These are phyloP conservation scores for Mactromeris polynyma DNA, from an alignment of 2,888 invertebrate genomes.

Conservation along the genomic window DNA sequence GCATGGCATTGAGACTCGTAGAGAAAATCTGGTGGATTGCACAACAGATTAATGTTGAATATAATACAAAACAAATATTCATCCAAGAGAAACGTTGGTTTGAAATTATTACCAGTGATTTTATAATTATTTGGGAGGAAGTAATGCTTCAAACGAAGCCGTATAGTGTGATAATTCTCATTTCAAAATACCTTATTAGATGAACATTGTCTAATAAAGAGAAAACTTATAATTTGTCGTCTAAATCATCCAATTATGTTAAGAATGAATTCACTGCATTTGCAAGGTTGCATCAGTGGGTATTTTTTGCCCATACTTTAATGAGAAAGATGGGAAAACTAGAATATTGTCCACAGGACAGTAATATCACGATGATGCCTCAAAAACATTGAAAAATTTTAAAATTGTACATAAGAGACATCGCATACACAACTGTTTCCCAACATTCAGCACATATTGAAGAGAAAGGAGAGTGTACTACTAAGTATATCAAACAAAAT, in stretches of 20 bases:
- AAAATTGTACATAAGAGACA: too few species aligned
- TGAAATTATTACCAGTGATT: background rate
- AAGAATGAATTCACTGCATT: constrained; percentile 29
- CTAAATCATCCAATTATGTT: constrained; percentile 37
- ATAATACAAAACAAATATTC: background rate
- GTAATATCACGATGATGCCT: background rate
- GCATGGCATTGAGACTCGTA: background rate
- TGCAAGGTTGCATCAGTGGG: constrained; percentile 24
- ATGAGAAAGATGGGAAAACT: background rate
- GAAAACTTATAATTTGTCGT: constrained; percentile 31
- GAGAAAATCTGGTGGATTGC: background rate
- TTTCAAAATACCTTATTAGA: constrained; percentile 37
- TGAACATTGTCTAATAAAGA: constrained; percentile 36
- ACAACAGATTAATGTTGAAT: background rate
- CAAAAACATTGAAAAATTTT: background rate
- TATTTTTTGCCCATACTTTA: background rate
- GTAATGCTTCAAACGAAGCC: constrained; percentile 39
- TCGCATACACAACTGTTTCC: too few species aligned
- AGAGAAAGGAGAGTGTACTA: too few species aligned
- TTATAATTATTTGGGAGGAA: background rate
- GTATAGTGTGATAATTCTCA: constrained; percentile 30
- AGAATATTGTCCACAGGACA: background rate
- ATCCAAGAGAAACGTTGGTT: background rate
- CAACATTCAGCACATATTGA: too few species aligned
- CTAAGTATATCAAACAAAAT: too few species aligned